phyloP scores from a whole-genome alignment of 2,888 invertebrate genomes.

The Chrysolina americana region DNA sequence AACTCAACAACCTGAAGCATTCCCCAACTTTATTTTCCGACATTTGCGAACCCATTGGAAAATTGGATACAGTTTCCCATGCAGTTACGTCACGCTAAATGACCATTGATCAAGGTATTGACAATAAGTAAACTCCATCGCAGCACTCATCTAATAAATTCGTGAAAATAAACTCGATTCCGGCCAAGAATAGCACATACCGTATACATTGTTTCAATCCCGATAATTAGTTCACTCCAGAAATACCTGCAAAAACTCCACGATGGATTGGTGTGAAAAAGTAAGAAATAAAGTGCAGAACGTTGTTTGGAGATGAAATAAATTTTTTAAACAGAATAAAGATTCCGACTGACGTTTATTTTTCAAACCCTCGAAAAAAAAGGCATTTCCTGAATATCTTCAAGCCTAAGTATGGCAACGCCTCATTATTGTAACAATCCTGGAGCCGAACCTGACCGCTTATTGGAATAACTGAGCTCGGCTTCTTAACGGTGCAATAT shows the following conservation, averaged over 20 bases:
- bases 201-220: neutral
- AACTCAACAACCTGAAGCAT: too few relatives aligned
- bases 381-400: too few relatives aligned
- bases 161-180: neutral
- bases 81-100: neutral
- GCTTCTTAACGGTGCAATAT: too few relatives aligned
- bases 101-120: conserved; percentile 8
- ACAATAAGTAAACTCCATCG: neutral
- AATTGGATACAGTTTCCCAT: neutral
- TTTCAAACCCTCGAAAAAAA: too few relatives aligned
- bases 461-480: too few relatives aligned
- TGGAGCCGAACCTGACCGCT: too few relatives aligned
- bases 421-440: too few relatives aligned
- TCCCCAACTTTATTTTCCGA: neutral
- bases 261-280: neutral
- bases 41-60: neutral
- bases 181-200: neutral
- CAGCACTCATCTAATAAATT: neutral
- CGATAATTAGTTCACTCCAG: neutral
- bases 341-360: too few relatives aligned
- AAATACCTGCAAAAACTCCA: neutral
- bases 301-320: too few relatives aligned
- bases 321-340: too few relatives aligned
- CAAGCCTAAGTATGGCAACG: too few relatives aligned
- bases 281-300: too few relatives aligned